phyloP scores from a whole-genome alignment of 2,888 invertebrate genomes.

The Cheilosia variabilis region DNA sequence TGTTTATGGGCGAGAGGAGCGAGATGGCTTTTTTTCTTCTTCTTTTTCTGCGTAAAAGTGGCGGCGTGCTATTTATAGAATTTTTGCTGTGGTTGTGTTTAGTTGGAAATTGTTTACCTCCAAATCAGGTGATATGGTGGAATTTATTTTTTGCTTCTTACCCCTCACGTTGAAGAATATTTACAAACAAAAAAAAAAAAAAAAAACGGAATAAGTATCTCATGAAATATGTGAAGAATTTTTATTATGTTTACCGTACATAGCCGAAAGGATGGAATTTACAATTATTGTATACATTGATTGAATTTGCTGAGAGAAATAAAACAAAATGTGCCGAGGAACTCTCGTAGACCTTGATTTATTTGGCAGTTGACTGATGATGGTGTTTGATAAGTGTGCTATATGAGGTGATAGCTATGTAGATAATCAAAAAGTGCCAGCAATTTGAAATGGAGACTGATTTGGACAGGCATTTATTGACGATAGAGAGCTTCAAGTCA shows the following conservation, averaged over 20 bases:
- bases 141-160: not conserved
- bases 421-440: too few relatives aligned
- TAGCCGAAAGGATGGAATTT: not conserved
- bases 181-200: not conserved
- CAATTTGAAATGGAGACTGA: too few relatives aligned
- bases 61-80: slow-evolving; percentile 28
- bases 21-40: slow-evolving; percentile 13
- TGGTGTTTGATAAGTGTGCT: not conserved
- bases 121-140: not conserved
- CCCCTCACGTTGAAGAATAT: not conserved
- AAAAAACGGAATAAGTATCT: not conserved
- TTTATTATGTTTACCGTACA: slow-evolving; percentile 33
- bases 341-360: not conserved
- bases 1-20: slow-evolving; percentile 3
- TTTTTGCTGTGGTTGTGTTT: not conserved
- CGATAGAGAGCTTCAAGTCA: too few relatives aligned
- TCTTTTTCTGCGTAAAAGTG: slow-evolving; percentile 1
- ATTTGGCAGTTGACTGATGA: not conserved
- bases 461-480: too few relatives aligned
- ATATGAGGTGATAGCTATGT: not conserved
- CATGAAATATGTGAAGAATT: slow-evolving; percentile 18
- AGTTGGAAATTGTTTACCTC: not conserved
- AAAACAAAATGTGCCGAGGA: not conserved
- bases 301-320: not conserved
- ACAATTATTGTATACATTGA: not conserved